phyloP scores from a whole-genome alignment of 2,888 invertebrate species.

The Ormyrus nitidulus region DNA sequence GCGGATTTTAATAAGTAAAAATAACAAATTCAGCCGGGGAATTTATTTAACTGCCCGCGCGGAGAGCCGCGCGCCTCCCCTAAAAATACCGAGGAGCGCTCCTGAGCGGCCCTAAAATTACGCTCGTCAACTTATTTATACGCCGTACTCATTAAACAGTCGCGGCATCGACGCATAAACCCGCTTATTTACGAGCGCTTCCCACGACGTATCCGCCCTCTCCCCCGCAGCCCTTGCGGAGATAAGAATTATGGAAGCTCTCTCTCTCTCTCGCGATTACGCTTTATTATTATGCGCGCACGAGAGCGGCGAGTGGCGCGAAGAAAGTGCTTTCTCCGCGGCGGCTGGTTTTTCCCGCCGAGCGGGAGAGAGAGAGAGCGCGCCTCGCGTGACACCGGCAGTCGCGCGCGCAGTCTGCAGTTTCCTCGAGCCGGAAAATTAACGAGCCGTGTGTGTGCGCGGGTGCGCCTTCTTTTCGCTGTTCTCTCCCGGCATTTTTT shows the following conservation, averaged over 20 bases:
- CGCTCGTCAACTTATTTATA: neutral
- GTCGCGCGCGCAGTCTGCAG: neutral
- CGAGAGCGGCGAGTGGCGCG: slow-evolving; percentile 44
- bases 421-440: slow-evolving; percentile 34
- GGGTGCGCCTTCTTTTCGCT: neutral
- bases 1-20: too few species aligned
- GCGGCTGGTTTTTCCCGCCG: slow-evolving; percentile 61
- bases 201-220: neutral
- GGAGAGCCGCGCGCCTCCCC: too few species aligned
- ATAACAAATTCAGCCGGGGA: too few species aligned
- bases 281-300: neutral
- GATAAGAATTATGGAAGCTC: slow-evolving; percentile 31
- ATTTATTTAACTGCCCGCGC: too few species aligned
- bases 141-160: neutral
- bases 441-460: slow-evolving; percentile 21
- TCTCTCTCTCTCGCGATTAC: slow-evolving; percentile 14
- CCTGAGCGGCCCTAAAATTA: too few species aligned
- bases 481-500: neutral
- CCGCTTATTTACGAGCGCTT: neutral
- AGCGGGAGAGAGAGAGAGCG: neutral
- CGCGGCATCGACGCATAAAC: neutral
- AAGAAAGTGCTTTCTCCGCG: slow-evolving; percentile 69
- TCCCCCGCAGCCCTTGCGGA: neutral
- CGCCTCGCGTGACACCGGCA: slow-evolving; percentile 40
- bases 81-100: too few species aligned